Evolutionary conservation across 2,888 invertebrate species (phyloP).

Genomic region (Leistus spinibarbis): DNA sequence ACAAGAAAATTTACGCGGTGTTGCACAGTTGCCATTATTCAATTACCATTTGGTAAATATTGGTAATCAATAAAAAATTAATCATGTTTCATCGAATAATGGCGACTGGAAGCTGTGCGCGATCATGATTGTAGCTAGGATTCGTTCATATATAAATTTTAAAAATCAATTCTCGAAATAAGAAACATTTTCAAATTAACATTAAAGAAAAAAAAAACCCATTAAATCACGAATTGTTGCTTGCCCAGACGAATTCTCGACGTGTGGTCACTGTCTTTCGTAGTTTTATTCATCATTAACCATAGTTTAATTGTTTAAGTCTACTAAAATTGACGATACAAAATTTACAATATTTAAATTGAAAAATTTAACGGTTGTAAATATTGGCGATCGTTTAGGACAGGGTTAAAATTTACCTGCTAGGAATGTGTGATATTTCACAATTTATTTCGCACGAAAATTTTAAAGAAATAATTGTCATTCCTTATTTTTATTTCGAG

Average conservation of each 20-base stretch:
- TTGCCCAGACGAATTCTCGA: slow-evolving; percentile 13
- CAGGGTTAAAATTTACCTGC: slow-evolving; percentile 34
- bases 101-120: neutral
- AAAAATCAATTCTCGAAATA: slow-evolving; percentile 11
- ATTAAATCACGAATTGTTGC: slow-evolving; percentile 9
- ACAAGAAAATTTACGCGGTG: slow-evolving; percentile 37
- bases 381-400: neutral
- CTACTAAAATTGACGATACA: neutral
- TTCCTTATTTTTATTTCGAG: slow-evolving; percentile 23
- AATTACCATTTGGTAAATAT: neutral
- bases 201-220: neutral
- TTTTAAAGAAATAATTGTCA: neutral
- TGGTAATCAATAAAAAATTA: neutral
- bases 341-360: neutral
- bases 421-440: slow-evolving; percentile 27
- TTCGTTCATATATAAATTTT: slow-evolving; percentile 26
- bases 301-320: neutral
- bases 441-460: neutral
- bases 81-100: neutral
- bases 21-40: neutral
- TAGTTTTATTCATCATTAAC: too few species aligned
- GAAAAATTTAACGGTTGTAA: neutral
- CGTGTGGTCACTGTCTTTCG: neutral
- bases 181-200: neutral
- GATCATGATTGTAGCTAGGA: slow-evolving; percentile 38